Conservation (phyloP, 2,888 invertebrate genomes). For the Hydriomena furcata region DNA sequence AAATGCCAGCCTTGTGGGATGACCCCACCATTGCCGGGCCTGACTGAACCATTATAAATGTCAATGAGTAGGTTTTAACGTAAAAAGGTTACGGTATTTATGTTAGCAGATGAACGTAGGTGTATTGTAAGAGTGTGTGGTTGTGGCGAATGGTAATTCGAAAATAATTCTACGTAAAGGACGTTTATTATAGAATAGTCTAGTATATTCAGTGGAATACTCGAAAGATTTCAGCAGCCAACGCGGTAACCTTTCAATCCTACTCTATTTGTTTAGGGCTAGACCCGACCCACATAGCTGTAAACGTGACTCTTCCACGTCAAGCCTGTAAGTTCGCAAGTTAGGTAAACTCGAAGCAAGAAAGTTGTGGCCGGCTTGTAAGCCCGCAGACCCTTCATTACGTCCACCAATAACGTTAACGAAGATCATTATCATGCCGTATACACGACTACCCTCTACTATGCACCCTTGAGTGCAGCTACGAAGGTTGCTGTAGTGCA, state of each 20-base stretch:
- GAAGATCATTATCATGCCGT: constrained; percentile 75
- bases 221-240: constrained; percentile 9
- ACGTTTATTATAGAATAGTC: no score
- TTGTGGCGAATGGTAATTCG: neutral
- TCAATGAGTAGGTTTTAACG: constrained; percentile 26
- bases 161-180: no score
- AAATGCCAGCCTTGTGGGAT: constrained; percentile 25
- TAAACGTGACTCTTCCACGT: constrained; percentile 12
- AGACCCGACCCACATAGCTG: constrained; percentile 17
- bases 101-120: constrained; percentile 19
- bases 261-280: constrained; percentile 17
- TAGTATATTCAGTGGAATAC: constrained; percentile 12
- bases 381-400: constrained; percentile 46
- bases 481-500: constrained; percentile 79
- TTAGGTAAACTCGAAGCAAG: constrained; percentile 29
- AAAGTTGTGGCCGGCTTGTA: constrained; percentile 33
- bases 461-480: constrained; percentile 81
- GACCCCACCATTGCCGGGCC: constrained; percentile 6
- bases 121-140: neutral
- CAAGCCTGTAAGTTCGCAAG: neutral
- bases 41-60: constrained; percentile 28
- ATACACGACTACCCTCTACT: constrained; percentile 60
- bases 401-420: constrained; percentile 60
- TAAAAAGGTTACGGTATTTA: constrained; percentile 32
- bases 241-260: constrained; percentile 5